These are phyloP conservation scores for Hirundo rustica DNA, from an alignment of 2,797 vertebrate genomes.

Conservation along the genomic window DNA sequence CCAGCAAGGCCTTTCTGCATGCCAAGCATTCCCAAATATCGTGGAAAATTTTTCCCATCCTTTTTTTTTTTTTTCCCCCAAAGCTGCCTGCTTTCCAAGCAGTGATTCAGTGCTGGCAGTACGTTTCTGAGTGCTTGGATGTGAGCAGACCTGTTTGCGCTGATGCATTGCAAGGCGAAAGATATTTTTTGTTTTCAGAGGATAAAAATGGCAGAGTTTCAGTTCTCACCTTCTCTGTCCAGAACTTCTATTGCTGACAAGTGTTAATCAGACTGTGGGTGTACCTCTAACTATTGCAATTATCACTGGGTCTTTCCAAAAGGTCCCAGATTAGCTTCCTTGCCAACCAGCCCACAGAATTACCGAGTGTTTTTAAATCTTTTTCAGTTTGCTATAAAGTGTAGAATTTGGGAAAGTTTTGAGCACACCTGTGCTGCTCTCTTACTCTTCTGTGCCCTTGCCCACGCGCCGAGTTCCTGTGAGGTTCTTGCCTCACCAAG, in stretches of 20 bases:
- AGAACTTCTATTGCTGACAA: neutral
- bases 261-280: neutral
- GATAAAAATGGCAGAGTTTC: neutral
- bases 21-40: neutral
- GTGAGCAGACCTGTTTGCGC: neutral
- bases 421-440: neutral
- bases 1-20: neutral
- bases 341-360: neutral
- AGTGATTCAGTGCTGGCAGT: neutral
- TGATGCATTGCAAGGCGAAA: neutral
- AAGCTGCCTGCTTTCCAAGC: neutral
- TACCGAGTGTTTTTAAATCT: accelerated
- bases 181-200: neutral
- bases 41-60: neutral
- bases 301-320: neutral
- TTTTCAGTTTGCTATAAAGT: neutral
- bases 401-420: neutral
- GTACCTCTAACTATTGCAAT: neutral
- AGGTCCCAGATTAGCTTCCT: neutral
- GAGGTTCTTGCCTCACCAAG: neutral
- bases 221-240: neutral
- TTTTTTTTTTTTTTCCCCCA: neutral
- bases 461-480: neutral
- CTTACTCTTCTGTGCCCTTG: neutral
- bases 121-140: neutral